A percentile compares a stretch with the other conserved stretches of the same genome.
phyloP scores from a whole-genome alignment of 2,888 invertebrate genomes.

The Parnassius orleans region DNA sequence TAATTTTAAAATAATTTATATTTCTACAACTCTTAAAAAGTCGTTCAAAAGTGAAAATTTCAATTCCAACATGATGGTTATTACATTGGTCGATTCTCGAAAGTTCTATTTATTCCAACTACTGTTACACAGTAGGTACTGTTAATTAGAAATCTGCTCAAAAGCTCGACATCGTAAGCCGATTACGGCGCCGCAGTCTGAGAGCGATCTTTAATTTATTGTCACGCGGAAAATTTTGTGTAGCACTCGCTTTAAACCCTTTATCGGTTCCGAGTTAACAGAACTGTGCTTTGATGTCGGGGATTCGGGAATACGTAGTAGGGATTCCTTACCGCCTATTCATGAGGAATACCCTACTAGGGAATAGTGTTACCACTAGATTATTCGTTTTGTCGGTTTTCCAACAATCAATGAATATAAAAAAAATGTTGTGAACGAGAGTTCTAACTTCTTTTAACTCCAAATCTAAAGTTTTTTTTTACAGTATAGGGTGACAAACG shows the following conservation, averaged over 20 bases:
- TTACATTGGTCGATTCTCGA: too few relatives aligned
- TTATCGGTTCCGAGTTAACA: constrained; percentile 11
- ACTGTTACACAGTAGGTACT: constrained; percentile 6
- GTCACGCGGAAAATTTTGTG: constrained; percentile 31
- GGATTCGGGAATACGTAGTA: constrained; percentile 10
- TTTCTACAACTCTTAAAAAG: too few relatives aligned
- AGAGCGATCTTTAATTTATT: constrained; percentile 37
- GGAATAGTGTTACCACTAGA: constrained; percentile 15
- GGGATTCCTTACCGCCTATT: not conserved
- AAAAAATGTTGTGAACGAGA: too few relatives aligned
- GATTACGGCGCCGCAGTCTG: constrained; percentile 34
- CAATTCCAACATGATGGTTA: too few relatives aligned
- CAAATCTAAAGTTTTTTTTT: too few relatives aligned
- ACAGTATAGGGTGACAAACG: too few relatives aligned
- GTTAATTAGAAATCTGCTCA: constrained; percentile 30
- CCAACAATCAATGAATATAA: not conserved
- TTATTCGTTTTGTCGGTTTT: constrained; percentile 25
- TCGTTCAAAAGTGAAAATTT: too few relatives aligned
- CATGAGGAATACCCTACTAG: not conserved
- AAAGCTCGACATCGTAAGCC: constrained; percentile 34
- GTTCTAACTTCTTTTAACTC: too few relatives aligned
- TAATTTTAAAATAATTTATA: too few relatives aligned
- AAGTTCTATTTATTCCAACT: not conserved
- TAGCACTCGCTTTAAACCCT: constrained; percentile 18
- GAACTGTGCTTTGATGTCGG: constrained; percentile 11